Conservation (phyloP, 2,113 vertebrate genomes). For the Mesembrinibis cayennensis region DNA sequence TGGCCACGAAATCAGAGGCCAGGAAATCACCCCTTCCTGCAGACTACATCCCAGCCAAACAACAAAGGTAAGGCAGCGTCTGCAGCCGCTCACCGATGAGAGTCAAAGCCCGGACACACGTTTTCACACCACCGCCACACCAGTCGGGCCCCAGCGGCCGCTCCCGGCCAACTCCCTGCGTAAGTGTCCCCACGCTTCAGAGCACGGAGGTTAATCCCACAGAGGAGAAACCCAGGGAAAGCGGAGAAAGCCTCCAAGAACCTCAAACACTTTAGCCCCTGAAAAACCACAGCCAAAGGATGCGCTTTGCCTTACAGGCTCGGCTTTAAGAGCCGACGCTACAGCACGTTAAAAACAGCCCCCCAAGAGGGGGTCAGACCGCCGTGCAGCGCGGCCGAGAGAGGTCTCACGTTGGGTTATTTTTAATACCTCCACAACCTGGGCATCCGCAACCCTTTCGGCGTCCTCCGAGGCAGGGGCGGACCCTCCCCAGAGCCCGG, state of each 20-base stretch:
- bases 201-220: background rate
- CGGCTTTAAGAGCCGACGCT: too few relatives aligned
- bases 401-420: background rate
- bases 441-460: fast-evolving
- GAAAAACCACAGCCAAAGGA: background rate
- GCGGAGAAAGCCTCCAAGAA: background rate
- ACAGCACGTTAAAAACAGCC: background rate
- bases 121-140: background rate
- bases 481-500: too few relatives aligned
- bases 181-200: background rate
- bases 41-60: background rate
- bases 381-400: fast-evolving
- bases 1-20: fast-evolving
- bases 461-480: background rate
- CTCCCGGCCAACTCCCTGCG: background rate
- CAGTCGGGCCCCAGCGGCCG: fast-evolving
- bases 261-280: background rate
- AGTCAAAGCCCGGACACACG: background rate
- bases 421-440: too few relatives aligned
- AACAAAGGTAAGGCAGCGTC: background rate
- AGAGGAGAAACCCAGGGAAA: background rate
- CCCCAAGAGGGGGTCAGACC: fast-evolving
- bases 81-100: fast-evolving
- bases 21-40: fast-evolving
- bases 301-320: fast-evolving